Conservation (phyloP, 2,888 invertebrate genomes). For the Dasypogon diadema region DNA sequence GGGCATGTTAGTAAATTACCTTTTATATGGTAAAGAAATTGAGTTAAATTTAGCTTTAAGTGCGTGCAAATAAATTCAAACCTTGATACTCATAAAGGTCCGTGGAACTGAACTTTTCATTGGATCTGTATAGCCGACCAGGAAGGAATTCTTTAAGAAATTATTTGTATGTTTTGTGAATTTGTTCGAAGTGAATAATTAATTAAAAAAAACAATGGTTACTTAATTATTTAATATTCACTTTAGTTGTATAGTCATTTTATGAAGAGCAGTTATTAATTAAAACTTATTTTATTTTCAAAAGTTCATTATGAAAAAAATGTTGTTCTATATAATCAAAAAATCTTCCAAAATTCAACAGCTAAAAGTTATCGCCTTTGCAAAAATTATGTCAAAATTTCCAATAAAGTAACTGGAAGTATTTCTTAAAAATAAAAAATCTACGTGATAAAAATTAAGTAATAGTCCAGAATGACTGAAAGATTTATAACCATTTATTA, state of each 20-base stretch:
- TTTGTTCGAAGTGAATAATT: conserved; percentile 40
- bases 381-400: no score
- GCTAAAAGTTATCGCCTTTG: no score
- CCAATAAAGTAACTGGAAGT: no score
- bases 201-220: neutral
- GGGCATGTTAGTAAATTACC: conserved; percentile 8
- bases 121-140: conserved; percentile 75
- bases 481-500: no score
- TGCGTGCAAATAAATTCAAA: conserved; percentile 63
- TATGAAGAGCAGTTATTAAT: neutral
- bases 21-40: neutral
- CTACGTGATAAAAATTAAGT: no score
- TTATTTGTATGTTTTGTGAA: conserved; percentile 53
- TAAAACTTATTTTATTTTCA: neutral
- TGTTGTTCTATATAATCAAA: no score
- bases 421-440: no score
- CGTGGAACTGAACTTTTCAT: conserved; percentile 75
- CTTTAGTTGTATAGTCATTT: conserved; percentile 33
- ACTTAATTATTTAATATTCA: conserved; percentile 4
- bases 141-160: conserved; percentile 66
- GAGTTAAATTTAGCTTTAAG: conserved; percentile 9
- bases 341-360: no score
- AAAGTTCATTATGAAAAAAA: no score
- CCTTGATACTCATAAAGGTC: conserved; percentile 71
- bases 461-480: no score